Base-by-base conservation (phyloP, 2,888 invertebrate species). In the Trichopoda pennipes region DNA sequence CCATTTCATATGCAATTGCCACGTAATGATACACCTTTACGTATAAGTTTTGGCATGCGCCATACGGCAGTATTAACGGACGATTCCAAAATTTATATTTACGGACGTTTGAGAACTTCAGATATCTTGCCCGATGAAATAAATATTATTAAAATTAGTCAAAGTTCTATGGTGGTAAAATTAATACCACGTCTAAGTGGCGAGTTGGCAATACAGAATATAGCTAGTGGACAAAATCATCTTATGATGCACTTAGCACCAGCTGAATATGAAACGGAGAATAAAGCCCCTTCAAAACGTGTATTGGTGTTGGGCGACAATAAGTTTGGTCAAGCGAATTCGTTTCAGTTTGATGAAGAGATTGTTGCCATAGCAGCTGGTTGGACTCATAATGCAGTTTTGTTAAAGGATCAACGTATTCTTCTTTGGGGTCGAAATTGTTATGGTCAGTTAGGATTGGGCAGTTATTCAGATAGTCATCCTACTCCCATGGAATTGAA, bases 211-310 rank as follows among this genome's bases (percentile, higher is more conserved):
- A 96, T 87, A 91, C 92, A 81, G 92, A 93, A 87, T 3, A 92
- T 96, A 69, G 93, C 94, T 55, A 96, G 96, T 90, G 97, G 97
- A 2, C 96, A 97, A 90, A 94, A 96, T 87, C 96, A 96, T 89
- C 94, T 91, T 77, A 84, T 91, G 74, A 81, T 90, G 9, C 86
- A 88, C 75, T 86, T 88, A 32, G 69, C 85, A 2, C 85, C 88
- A 55, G 23, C 84, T 23, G 80, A 81, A 51, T 75, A 75, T 55
- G 60, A 79, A 6, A n/a, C 78, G 0, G 84, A 83, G 1, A 85
- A 85, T 44, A 84, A 86, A 35, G 85, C 86, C 0, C 84, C 86
- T 7, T 58, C 80, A 44, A 86, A 84, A 38, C 86, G 93, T 92
- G 74, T 92, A 94, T 79, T 95, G 92, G 92, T 94, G 92, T 16